Conservation (phyloP, 2,797 vertebrate genomes). For the Poeciliopsis presidionis region DNA sequence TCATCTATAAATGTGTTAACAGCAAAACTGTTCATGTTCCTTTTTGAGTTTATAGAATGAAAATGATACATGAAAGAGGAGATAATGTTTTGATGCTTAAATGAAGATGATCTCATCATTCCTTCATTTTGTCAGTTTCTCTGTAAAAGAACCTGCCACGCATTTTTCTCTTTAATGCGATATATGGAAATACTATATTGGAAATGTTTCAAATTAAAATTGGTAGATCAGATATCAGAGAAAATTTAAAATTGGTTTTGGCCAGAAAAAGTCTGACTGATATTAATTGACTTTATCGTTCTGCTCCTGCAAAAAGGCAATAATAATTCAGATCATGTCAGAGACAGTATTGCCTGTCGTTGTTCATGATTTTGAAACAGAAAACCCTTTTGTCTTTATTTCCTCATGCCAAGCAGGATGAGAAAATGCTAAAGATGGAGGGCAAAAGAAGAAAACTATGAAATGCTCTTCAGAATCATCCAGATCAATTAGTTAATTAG, state of each 20-base stretch:
- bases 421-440: neutral
- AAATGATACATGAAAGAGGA: neutral
- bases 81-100: neutral
- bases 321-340: neutral
- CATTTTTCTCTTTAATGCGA: neutral
- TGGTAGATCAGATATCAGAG: neutral
- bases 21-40: neutral
- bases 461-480: neutral
- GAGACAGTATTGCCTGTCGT: neutral
- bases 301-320: neutral
- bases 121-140: neutral
- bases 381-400: neutral
- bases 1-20: neutral
- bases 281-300: neutral
- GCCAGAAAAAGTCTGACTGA: neutral
- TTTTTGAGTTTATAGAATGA: neutral
- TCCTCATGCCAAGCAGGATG: neutral
- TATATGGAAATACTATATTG: neutral
- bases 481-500: slow-evolving; percentile 20
- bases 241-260: neutral
- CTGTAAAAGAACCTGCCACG: neutral
- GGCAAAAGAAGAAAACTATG: slow-evolving; percentile 5
- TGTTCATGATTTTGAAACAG: neutral
- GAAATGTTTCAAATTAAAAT: neutral
- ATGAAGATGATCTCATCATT: neutral